Evolutionary conservation across 2,797 vertebrate species (phyloP).

Genomic region (Heterohyrax brucei): DNA sequence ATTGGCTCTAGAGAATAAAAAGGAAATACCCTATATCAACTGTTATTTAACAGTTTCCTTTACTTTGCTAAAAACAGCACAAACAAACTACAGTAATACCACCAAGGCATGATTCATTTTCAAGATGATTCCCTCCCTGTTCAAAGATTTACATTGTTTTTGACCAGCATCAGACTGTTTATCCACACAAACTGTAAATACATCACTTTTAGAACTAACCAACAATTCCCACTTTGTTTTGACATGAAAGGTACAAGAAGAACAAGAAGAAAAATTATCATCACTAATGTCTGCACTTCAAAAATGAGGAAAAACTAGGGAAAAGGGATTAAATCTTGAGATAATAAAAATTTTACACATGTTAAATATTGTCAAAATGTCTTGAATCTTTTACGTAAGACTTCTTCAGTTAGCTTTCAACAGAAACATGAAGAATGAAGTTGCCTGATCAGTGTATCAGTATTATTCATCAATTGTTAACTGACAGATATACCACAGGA

Average conservation of each 20-base stretch:
- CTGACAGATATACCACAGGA: not conserved
- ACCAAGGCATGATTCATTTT: slow-evolving; percentile 90
- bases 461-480: not conserved
- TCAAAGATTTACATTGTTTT: slow-evolving; percentile 88
- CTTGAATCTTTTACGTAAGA: not conserved
- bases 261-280: slow-evolving; percentile 84
- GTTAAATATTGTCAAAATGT: not conserved
- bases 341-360: slow-evolving; percentile 36
- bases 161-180: slow-evolving; percentile 89
- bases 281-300: slow-evolving; percentile 10
- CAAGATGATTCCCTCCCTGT: slow-evolving; percentile 87
- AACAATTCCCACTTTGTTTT: slow-evolving; percentile 86
- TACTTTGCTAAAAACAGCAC: slow-evolving; percentile 89
- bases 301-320: slow-evolving; percentile 49
- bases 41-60: slow-evolving; percentile 94
- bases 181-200: slow-evolving; percentile 89
- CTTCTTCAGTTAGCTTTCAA: not conserved
- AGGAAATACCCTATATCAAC: slow-evolving; percentile 95
- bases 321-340: slow-evolving; percentile 11
- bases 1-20: slow-evolving; percentile 92
- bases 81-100: slow-evolving; percentile 83
- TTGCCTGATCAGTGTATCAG: not conserved
- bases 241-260: slow-evolving; percentile 82
- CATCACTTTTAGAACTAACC: slow-evolving; percentile 86
- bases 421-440: not conserved